These are phyloP conservation scores for Lates calcarifer DNA, from an alignment of 2,113 vertebrate genomes.

Conservation along the genomic window DNA sequence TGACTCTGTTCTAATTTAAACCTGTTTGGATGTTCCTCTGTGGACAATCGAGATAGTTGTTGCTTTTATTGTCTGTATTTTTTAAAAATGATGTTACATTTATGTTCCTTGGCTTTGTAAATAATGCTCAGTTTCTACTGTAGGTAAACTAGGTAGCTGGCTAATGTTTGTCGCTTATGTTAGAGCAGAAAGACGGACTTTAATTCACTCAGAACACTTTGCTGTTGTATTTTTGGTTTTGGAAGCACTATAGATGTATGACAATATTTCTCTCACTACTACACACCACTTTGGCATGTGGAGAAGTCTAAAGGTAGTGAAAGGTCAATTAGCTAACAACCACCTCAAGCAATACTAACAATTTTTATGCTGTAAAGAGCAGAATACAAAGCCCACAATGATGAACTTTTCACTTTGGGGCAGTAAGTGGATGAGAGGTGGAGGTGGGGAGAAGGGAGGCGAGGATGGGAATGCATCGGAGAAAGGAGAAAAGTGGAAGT, in stretches of 20 bases:
- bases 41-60: too few species aligned
- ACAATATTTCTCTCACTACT: too few species aligned
- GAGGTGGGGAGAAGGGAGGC: not conserved
- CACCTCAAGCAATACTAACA: not conserved
- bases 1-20: too few species aligned
- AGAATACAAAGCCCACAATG: not conserved
- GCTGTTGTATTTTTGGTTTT: not conserved
- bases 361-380: not conserved
- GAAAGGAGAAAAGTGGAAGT: conserved; percentile 28
- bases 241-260: not conserved
- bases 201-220: not conserved
- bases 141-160: not conserved
- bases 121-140: not conserved
- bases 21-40: too few species aligned
- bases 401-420: not conserved
- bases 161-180: too few species aligned
- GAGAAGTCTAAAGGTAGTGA: not conserved
- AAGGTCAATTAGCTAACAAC: not conserved
- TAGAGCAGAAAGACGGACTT: not conserved
- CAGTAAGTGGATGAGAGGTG: not conserved
- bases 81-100: too few species aligned
- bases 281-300: too few species aligned
- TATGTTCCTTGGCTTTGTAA: too few species aligned
- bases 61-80: too few species aligned
- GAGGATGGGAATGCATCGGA: conserved; percentile 21